Base-by-base conservation (phyloP, 2,113 vertebrate species). In the Amblyopsis rosae region DNA sequence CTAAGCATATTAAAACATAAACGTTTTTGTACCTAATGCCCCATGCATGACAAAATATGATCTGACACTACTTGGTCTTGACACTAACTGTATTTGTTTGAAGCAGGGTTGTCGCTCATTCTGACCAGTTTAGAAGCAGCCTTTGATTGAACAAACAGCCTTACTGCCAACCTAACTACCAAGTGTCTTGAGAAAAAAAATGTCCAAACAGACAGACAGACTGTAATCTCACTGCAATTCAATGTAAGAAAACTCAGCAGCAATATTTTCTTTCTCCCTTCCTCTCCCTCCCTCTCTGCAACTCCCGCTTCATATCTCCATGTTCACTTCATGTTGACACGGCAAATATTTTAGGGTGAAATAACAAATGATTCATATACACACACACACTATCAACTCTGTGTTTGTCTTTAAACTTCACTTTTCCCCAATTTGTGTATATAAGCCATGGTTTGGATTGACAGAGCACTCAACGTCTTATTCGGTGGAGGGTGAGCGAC, bases 361-460 rank as follows among this genome's bases (percentile, higher is more conserved):
- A 91, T 90, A 92, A 77, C 49, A 85, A 41, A 81, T 87, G 88
- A 91, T 91, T 90, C 79, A 90, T 88, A 87, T 88, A 88, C 84
- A 91, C 87, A 90, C 88, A 91, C 61, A 6, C 81, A 83, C 80
- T 64, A 67, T 76, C 61, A 32, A 10, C 69, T 76, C 83, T 81
- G 16, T 92, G 90, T 92, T 92, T 93, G 90, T 91, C 90, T 92
- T 90, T 81, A 86, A 92, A 90, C 89, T 89, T 90, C 89, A 90
- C 89, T 89, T 90, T 90, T 82, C 63, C 75, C 76, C 76, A 92
- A 90, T 91, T 91, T 82, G 87, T 92, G 83, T 92, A 91, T 92
- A 91, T 90, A 93, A 91, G 87, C 88, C 88, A 72, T 78, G 79
- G 80, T 68, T 75, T 76, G 71, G 69, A 78, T 73, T 58, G 17